Evolutionary conservation across 2,113 vertebrate genomes (phyloP).

Genomic region (Anser brachyrhynchus): DNA sequence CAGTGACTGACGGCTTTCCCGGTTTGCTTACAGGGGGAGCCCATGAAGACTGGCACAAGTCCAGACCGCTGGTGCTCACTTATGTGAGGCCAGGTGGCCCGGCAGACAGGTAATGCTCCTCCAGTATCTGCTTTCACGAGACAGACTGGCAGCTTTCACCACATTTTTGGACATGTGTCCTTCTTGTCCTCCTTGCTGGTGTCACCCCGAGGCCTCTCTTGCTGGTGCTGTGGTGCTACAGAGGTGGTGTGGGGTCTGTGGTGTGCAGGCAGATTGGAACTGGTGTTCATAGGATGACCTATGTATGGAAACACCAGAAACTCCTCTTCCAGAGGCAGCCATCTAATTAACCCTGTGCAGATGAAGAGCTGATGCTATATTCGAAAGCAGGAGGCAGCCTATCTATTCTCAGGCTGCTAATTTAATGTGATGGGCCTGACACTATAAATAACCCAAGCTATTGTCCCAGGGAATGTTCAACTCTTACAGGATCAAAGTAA

Average conservation of each 20-base stretch:
- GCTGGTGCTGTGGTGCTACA: not conserved
- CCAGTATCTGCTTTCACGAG: not conserved
- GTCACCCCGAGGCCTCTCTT: not conserved
- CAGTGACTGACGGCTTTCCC: not conserved
- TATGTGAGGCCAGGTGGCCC: slow-evolving; percentile 91
- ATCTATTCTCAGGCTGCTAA: not conserved
- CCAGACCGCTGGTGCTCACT: slow-evolving; percentile 90
- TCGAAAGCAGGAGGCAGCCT: slow-evolving; percentile 3
- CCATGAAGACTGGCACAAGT: slow-evolving; percentile 95
- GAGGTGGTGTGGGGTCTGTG: not conserved
- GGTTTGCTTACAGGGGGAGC: slow-evolving; percentile 85
- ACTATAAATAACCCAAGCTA: slow-evolving; percentile 30
- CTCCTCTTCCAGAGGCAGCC: not conserved
- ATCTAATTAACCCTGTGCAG: not conserved
- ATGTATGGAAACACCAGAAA: not conserved
- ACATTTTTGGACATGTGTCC: accelerated
- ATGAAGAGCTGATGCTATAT: not conserved
- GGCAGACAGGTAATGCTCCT: slow-evolving; percentile 88
- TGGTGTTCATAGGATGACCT: accelerated
- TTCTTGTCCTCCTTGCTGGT: not conserved
- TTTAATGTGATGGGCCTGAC: not conserved
- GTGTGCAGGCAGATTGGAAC: not conserved
- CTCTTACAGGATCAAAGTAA: not conserved
- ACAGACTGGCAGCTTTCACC: not conserved
- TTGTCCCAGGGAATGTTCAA: not conserved